Base-by-base conservation (phyloP, 2,797 vertebrate genomes). In the Thalassophryne amazonica region DNA sequence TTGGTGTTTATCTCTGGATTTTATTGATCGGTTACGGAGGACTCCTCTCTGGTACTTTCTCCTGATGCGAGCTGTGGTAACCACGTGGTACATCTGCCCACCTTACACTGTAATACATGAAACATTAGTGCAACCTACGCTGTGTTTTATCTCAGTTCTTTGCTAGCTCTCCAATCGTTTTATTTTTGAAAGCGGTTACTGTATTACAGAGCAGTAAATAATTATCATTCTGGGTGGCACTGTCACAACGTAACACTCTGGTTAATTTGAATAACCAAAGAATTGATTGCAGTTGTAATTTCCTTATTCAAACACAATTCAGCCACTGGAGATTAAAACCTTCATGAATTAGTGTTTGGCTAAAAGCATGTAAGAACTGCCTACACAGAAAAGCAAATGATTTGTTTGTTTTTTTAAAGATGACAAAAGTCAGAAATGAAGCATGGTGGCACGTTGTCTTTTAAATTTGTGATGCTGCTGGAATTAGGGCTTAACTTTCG, bases 1-100 rank as follows among this genome's bases (percentile, higher is more conserved):
- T 75, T 65, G 14, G 51, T 20, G 27, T 45, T 61, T 43, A 41
- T 53, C 65, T 29, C 57, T 7, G 63, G 55, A 25, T 76, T 66
- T 54, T 74, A 85, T 86, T n/a, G 80, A 85, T 80, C 69, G 21
- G 42, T 32, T 62, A 61, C 54, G 77, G 76, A 80, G 73, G 65
- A 69, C 61, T 61, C 67, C 53, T 71, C 59, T 35, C 55, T 49
- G 46, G 33, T 65, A 65, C 49, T 29, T 23, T 43, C 41, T 40
- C 58, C 51, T 8, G 55, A 39, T 61, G 37, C 41, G 60, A 80
- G 56, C 33, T 11, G 39, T n/a, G 36, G 54, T 60, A 67, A 71
- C 75, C 69, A 69, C 34, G 45, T 56, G 65, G 59, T 20, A 50
- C 57, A 12, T 43, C 1, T 19, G 29, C 48, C 42, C 31, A 22